Evolutionary conservation across 1,140 invertebrate genomes (phyloP), one percentile per base, ranked within the genome.

Genomic region (Meloidogyne exigua): DNA sequence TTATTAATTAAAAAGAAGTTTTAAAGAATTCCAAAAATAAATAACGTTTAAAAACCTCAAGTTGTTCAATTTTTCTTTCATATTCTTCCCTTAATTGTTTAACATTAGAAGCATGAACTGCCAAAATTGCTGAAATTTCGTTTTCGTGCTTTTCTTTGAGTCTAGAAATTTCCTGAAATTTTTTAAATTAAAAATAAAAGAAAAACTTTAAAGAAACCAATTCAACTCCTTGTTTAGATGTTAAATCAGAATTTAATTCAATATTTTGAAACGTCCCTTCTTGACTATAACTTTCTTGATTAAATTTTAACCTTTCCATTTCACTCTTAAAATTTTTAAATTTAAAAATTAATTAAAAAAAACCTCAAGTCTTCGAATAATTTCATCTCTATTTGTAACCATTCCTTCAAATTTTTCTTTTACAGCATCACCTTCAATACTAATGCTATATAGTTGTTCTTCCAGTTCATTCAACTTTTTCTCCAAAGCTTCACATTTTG

Each of bases 361-460:
- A 32, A 78, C 76, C 44, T 77, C 32, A 11, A 78, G 39, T 25
- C 44, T 69, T 39, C 71, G 57, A 18, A 79, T 79, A 15, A 81
- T 79, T 36, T 62, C 44, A 49, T 79, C 77, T 39, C 77, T 32
- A 49, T 72, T 63, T 13, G 44, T 32, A 39, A 79, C 69, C 25
- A 79, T 79, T 26, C 65, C 66, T 78, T 28, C 49, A 42, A 79
- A 79, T 44, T 79, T 79, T 18, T 79, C 77, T 42, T 73, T 79
- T 12, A 73, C 78, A 7, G 77, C 77, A 49, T 79, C 77, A 65
- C 57, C 81, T 23, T 79, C 77, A 15, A 62, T 42, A 32, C 32
- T 80, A 9, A 67, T 36, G 57, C 49, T 79, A 64, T 68, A 79
- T 7, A 79, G 64, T 42, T 79, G 77, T 13, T 79, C 76, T 36